Conservation (phyloP, 2,113 vertebrate species). For the Sinocyclocheilus grahami region DNA sequence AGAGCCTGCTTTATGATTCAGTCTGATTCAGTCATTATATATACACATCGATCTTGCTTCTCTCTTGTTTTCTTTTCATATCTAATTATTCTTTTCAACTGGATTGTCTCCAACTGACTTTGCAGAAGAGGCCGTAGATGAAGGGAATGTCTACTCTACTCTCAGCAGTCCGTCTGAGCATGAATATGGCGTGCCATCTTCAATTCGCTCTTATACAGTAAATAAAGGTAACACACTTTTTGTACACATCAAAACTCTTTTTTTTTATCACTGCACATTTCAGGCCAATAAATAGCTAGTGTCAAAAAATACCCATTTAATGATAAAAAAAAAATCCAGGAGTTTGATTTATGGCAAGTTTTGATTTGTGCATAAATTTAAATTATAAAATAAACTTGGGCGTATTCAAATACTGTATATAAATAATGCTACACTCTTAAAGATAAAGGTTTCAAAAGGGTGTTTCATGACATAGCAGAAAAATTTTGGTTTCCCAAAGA, state of each 20-base stretch:
- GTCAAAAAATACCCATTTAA: background rate
- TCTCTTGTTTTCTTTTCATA: background rate
- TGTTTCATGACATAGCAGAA: no score
- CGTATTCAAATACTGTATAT: background rate
- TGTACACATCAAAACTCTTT: background rate
- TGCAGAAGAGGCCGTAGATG: background rate
- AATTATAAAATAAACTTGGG: background rate
- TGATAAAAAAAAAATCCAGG: background rate
- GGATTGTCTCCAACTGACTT: background rate
- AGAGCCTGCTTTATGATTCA: background rate
- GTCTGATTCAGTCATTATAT: background rate
- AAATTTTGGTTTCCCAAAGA: no score
- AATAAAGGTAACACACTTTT: constrained; percentile 18
- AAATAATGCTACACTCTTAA: background rate
- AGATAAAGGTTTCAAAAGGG: background rate
- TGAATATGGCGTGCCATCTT: background rate
- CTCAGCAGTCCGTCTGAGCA: background rate
- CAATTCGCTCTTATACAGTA: background rate
- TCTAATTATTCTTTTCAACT: background rate
- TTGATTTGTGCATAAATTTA: no score
- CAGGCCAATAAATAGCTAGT: background rate
- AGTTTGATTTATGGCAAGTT: no score
- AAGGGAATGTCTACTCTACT: constrained; percentile 3
- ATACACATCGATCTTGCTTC: background rate
- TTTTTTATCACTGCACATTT: background rate